Conservation (phyloP, 2,888 invertebrate species). For the Agrotis ipsilon region DNA sequence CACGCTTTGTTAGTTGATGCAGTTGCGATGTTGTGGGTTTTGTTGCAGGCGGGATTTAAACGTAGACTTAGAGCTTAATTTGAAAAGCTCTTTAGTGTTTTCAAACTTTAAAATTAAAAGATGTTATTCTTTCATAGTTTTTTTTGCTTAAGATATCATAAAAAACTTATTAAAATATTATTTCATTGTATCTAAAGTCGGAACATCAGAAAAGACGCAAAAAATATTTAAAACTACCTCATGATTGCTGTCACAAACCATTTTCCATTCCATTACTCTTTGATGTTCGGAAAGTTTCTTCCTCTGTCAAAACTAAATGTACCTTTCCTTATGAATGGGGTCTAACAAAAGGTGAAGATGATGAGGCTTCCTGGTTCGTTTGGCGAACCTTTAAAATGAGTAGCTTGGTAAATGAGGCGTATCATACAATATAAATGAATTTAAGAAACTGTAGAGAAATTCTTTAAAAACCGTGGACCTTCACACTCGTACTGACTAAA, state of each 20-base stretch:
- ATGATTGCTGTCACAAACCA: background rate
- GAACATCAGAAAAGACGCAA: background rate
- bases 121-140: background rate
- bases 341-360: slow-evolving; percentile 37
- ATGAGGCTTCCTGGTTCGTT: slow-evolving; percentile 47
- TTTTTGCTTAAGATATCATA: background rate
- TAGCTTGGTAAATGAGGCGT: slow-evolving; percentile 1
- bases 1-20: slow-evolving; percentile 32
- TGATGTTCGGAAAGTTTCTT: background rate
- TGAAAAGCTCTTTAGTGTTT: background rate
- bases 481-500: too few species aligned
- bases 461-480: too few species aligned
- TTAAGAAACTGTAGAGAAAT: background rate
- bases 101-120: background rate
- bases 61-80: slow-evolving; percentile 1
- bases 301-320: slow-evolving; percentile 10
- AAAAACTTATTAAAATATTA: background rate
- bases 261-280: slow-evolving; percentile 21
- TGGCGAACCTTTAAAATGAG: slow-evolving; percentile 25
- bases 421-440: slow-evolving; percentile 4
- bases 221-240: background rate
- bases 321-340: slow-evolving; percentile 46
- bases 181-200: background rate
- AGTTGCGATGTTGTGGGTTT: slow-evolving; percentile 19
- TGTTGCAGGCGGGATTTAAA: slow-evolving; percentile 4